Evolutionary conservation across 2,888 invertebrate genomes (phyloP), one percentile per base, ranked within the genome.

Genomic region (Dasypolia templi): DNA sequence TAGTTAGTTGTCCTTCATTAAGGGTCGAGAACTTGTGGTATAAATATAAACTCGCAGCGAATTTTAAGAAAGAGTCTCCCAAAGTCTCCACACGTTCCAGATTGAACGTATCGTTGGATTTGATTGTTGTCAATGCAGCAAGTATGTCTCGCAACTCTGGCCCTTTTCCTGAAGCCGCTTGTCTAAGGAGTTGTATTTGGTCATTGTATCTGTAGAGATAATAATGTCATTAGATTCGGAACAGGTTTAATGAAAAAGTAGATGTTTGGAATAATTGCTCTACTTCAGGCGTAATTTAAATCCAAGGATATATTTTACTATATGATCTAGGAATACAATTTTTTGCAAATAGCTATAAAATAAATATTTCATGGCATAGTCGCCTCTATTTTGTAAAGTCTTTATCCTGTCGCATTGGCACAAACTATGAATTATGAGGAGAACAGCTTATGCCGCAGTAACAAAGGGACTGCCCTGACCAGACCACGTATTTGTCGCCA

Each of bases 31-130:
- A 98, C 73, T 96, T 96, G 84, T 97, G 97, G 90, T 97, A 98
- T 32, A 99, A 94, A 91, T 97, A 98, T 5, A 98, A 92, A 0
- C 98, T 98, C 1, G 97, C 96, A 2, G 98, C 97, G 86, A 97
- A 98, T 94, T 99, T 99, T 12, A 99, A 95, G 92, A 98, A 98
- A 0, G 99, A 98, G 92, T 99, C 99, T 0, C 99, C 99, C 6
- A 99, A 96, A 0, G 98, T 98, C 93, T 99, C 99, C 22, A 98
- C 94, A 2, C 99, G 95, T 91, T 99, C 99, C 86, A 98, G 92
- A 90, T 98, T 97, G 82, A 99, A 97, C 9, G 97, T 96, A 88
- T 99, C 99, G 79, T 97, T 96, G 0, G 98, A 97, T 75, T 97
- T 97, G 51, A 97, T 97, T 1, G 97, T 96, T 0, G 98, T 98